A percentile compares a stretch with the other conserved stretches of the same genome.
Evolutionary conservation across 2,888 invertebrate species (phyloP).

Genomic region (Lithophane ornitopus): DNA sequence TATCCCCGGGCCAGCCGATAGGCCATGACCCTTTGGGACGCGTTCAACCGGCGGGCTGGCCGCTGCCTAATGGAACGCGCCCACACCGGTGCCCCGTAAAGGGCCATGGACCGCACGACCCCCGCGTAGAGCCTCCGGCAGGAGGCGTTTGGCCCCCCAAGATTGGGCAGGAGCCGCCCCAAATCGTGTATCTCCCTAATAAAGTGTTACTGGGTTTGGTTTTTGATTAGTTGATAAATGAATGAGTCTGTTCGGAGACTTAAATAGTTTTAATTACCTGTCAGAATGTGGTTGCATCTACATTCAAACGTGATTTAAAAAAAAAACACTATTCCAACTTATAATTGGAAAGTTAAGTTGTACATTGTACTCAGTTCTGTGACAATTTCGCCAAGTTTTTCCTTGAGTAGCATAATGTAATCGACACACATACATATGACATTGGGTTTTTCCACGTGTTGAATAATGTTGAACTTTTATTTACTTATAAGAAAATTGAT

Average conservation of each 20-base stretch:
- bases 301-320: background rate
- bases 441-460: slow-evolving; percentile 20
- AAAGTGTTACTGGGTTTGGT: no score
- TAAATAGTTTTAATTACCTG: background rate
- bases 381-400: slow-evolving; percentile 40
- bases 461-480: background rate
- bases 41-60: no score
- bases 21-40: no score
- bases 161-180: no score
- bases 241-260: background rate
- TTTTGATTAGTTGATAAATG: background rate
- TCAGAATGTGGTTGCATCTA: background rate
- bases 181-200: background rate
- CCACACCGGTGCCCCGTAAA: no score
- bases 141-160: no score
- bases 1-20: no score
- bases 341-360: no score
- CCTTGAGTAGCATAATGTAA: slow-evolving; percentile 27
- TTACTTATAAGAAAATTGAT: background rate
- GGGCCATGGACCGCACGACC: no score
- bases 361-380: background rate
- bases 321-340: background rate
- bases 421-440: slow-evolving; percentile 7
- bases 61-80: no score
- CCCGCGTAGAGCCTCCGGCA: no score